These are phyloP conservation scores for Cyanoderma ruficeps DNA, from an alignment of 2,113 vertebrate species.

Conservation along the genomic window DNA sequence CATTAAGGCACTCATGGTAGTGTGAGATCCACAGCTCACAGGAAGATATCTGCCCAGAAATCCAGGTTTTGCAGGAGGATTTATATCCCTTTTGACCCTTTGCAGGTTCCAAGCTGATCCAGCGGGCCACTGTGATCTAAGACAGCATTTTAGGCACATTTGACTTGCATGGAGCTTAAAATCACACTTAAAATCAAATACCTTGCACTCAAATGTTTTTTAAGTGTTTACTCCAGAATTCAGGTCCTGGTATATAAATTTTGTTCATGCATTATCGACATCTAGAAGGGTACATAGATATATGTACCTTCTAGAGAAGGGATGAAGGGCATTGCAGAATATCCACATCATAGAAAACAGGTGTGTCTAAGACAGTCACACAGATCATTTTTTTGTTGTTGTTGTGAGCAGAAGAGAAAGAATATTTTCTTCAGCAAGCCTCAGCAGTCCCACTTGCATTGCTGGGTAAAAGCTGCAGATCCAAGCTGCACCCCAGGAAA, in stretches of 20 bases:
- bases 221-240: neutral
- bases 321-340: neutral
- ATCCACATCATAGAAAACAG: neutral
- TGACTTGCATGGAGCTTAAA: neutral
- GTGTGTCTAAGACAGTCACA: neutral
- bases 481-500: neutral
- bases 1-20: fast-evolving
- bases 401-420: neutral
- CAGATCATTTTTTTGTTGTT: no score
- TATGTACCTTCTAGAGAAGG: neutral
- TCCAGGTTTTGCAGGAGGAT: neutral
- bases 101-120: neutral
- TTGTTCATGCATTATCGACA: neutral
- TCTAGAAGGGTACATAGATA: no score
- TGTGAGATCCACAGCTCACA: neutral
- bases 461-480: neutral
- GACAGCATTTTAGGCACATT: neutral
- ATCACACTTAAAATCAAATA: neutral
- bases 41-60: neutral
- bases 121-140: neutral
- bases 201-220: neutral
- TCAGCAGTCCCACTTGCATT: neutral
- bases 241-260: neutral
- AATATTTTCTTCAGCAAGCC: neutral
- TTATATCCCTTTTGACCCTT: neutral